Evolutionary conservation across 2,113 vertebrate genomes (phyloP), one percentile per base, ranked within the genome.

Genomic region (Laticauda colubrina): DNA sequence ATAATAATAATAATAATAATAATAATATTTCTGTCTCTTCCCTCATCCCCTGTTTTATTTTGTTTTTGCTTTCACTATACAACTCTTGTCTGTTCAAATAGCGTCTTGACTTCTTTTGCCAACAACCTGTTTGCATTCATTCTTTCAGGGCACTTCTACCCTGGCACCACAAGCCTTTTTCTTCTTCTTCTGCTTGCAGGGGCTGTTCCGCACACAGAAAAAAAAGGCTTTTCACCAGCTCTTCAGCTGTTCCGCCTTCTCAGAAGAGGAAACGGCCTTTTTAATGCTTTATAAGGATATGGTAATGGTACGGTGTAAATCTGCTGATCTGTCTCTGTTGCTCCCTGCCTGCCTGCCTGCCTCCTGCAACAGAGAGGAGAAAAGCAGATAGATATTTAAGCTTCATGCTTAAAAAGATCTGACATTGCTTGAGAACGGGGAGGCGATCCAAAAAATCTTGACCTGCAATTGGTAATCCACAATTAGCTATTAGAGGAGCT

Each of bases 151-250:
- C 12, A 14, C 34, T 88, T 91, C 55, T 90, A 39, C 26, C 29
- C 26, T 81, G 39, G 59, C 64, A 34, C 11, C 23, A 12, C 43
- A 18, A 54, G 43, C 34, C 23, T 15, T 39, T 6, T 87, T 24
- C 48, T 26, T 9, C 55, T 21, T 21, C 57, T 93, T 53, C 86
- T 8, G 56, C 86, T 75, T 20, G 43, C 88, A 39, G 34, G 59
- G 86, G 12, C 59, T 56, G 23, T 56, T 89, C 34, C 4, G 3
- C 59, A 26, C 64, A 69, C 61, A n/a, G 26, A 29, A 18, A 29
- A 23, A 29, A 18, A 26, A 56, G 89, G 91, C 81, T 90, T 96
- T 89, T 93, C 88, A 64, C 20, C 88, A 29, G 7, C 61, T 14
- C 51, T 53, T 39, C 89, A 64, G 10, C 61, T 91, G n/a, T 92